Conservation (phyloP, 30 jellyfish, hydroid and myxozoan species). For the Turritopsis rubra region DNA sequence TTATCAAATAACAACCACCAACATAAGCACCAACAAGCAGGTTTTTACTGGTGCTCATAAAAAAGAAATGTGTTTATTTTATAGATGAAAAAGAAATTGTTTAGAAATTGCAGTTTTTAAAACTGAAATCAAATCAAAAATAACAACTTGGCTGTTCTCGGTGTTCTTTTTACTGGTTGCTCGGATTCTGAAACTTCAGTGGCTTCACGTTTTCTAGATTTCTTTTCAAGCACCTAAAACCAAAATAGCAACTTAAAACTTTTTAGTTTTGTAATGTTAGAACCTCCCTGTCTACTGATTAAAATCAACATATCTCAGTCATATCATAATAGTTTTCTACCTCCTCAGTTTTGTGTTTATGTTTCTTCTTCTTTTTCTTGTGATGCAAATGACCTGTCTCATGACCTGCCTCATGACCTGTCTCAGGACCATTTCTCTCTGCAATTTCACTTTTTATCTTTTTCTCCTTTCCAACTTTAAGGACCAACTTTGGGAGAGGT, state of each 20-base stretch:
- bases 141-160: not conserved
- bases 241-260: not conserved
- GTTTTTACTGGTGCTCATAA: too few relatives aligned
- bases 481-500: constrained; percentile 72
- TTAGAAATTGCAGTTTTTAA: too few relatives aligned
- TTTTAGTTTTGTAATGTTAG: not conserved
- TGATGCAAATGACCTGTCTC: constrained; percentile 40
- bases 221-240: not conserved
- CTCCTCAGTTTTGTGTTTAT: constrained; percentile 74
- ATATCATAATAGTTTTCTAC: too few relatives aligned
- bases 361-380: constrained; percentile 75
- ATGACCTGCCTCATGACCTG: constrained; percentile 54
- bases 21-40: too few relatives aligned
- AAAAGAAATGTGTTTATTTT: too few relatives aligned
- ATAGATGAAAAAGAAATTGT: too few relatives aligned
- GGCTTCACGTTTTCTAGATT: constrained; percentile 14
- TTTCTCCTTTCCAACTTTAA: constrained; percentile 70
- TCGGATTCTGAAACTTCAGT: not conserved
- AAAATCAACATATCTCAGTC: too few relatives aligned
- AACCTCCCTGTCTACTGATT: too few relatives aligned
- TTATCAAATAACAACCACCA: too few relatives aligned
- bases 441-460: constrained; percentile 35
- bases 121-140: too few relatives aligned
- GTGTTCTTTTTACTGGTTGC: constrained; percentile 10
- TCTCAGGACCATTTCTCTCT: constrained; percentile 43